Conservation (phyloP, 2,797 vertebrate species). For the Syndactyla subalaris region DNA sequence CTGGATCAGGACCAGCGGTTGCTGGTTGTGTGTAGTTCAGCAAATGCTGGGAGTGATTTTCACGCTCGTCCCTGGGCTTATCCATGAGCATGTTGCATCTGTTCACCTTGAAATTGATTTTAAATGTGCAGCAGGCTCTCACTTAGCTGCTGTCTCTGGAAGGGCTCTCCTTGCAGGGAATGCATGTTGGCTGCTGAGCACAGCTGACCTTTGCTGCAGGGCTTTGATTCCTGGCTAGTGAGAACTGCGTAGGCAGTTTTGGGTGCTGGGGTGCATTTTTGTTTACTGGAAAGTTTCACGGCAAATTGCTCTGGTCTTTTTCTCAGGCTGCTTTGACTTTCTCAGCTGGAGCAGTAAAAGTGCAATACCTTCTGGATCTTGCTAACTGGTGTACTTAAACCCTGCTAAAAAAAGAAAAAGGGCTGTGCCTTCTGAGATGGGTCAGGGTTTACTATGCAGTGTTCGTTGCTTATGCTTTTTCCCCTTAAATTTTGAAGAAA, state of each 20-base stretch:
- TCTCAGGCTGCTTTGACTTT: slow-evolving; percentile 9
- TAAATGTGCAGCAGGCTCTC: neutral
- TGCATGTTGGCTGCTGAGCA: neutral
- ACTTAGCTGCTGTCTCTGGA: neutral
- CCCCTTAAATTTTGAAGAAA: neutral
- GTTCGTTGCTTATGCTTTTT: neutral
- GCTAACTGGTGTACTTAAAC: neutral
- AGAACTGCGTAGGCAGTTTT: slow-evolving; percentile 3
- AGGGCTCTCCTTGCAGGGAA: neutral
- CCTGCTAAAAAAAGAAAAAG: neutral
- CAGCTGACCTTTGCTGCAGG: neutral
- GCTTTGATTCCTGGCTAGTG: neutral
- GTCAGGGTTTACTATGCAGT: neutral
- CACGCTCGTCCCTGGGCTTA: neutral
- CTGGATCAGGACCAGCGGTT: neutral
- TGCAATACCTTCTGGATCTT: neutral
- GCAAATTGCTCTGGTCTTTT: neutral
- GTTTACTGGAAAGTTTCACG: neutral
- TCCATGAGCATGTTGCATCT: neutral
- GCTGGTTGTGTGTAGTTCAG: neutral
- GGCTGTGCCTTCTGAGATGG: neutral
- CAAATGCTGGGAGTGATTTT: neutral
- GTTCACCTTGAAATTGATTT: slow-evolving; percentile 62
- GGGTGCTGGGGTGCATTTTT: slow-evolving; percentile 26
- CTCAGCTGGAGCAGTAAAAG: neutral